Percentiles rank a stretch among this genome's conserved stretches.
Evolutionary conservation across 1,140 invertebrate species (phyloP).

Genomic region (Geopemphigus sp.): DNA sequence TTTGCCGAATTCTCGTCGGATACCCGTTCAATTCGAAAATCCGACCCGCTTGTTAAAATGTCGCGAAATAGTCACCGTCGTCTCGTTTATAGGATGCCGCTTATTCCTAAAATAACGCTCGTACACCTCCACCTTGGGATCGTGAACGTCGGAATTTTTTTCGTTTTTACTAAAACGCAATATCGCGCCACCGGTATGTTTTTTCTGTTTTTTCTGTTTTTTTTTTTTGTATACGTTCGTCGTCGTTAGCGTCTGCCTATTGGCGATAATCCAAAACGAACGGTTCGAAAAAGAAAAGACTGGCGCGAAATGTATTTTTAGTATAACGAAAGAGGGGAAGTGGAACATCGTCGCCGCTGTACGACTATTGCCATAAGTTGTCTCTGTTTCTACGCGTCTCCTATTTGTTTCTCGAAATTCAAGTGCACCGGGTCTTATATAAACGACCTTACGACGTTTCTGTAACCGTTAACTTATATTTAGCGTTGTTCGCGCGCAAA

Average conservation of each 20-base stretch:
- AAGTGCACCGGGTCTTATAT: background rate
- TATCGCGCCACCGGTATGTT: background rate
- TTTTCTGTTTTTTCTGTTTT: no score
- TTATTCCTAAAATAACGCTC: no score
- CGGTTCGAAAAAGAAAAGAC: background rate
- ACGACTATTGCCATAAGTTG: no score
- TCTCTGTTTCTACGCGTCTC: no score
- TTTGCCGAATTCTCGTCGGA: no score
- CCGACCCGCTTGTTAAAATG: no score
- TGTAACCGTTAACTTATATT: background rate
- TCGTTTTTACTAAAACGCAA: background rate
- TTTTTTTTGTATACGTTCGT: background rate
- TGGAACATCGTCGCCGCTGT: background rate
- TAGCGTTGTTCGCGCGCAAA: background rate
- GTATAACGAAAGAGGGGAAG: background rate
- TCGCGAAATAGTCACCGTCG: no score
- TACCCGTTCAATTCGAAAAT: no score
- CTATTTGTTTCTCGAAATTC: slow-evolving; percentile 23
- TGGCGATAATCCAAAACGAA: slow-evolving; percentile 5
- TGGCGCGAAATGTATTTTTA: slow-evolving; percentile 11
- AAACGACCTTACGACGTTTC: background rate
- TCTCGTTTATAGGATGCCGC: no score
- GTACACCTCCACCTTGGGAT: no score
- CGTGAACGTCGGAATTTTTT: no score
- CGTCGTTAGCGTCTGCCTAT: slow-evolving; percentile 7